Percentiles rank a stretch among this genome's conserved stretches.
These are phyloP conservation scores for Diplodus sargus DNA, from an alignment of 2,797 vertebrate species.

Conservation along the genomic window DNA sequence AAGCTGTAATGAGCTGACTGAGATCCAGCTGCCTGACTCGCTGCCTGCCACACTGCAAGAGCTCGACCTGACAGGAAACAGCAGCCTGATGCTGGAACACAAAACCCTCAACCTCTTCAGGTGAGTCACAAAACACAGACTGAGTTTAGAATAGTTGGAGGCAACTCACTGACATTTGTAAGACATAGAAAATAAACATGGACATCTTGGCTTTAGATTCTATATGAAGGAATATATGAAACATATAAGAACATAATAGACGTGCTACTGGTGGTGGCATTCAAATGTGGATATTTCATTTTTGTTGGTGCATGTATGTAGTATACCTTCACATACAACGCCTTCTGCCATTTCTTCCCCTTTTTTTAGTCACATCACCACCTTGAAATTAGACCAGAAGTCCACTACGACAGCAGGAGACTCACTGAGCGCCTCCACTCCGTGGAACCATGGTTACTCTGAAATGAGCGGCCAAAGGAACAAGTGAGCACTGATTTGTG, in stretches of 20 bases:
- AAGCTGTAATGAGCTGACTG: conserved; percentile 96
- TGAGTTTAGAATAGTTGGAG: background rate
- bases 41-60: conserved; percentile 92
- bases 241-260: background rate
- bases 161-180: background rate
- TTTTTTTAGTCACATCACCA: conserved; percentile 91
- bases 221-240: background rate
- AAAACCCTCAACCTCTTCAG: conserved; percentile 97
- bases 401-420: conserved; percentile 84
- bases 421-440: conserved; percentile 79
- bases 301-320: background rate
- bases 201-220: background rate
- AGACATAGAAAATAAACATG: background rate
- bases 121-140: conserved; percentile 76
- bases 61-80: conserved; percentile 94
- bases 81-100: conserved; percentile 92
- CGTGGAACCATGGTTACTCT: conserved; percentile 93
- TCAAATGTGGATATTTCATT: background rate
- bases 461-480: conserved; percentile 98
- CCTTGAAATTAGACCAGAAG: conserved; percentile 96
- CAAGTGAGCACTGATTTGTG: conserved; percentile 86
- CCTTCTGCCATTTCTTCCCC: background rate
- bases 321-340: background rate
- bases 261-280: background rate
- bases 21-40: conserved; percentile 92